Evolutionary conservation across 35 echinoderm and acorn worm genomes (phyloP).

Genomic region (Ophioderma brevispina): DNA sequence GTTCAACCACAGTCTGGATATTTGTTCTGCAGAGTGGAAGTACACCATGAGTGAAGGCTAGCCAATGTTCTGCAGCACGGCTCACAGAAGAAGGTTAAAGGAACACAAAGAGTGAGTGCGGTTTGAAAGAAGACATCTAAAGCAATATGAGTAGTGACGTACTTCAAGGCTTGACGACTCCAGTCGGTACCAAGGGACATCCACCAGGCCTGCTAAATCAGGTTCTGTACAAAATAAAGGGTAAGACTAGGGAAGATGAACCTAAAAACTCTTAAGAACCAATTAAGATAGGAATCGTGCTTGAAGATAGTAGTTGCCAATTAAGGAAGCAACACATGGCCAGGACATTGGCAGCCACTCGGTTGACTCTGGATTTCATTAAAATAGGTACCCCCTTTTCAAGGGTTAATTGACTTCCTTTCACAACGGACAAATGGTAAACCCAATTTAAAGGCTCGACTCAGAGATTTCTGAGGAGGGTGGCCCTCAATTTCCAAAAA

Average conservation of each 20-base stretch:
- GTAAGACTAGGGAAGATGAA: neutral
- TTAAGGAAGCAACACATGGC: too few species aligned
- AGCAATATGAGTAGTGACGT: constrained; percentile 69
- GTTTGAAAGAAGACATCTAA: constrained; percentile 83
- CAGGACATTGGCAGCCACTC: neutral
- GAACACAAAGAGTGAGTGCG: constrained; percentile 59
- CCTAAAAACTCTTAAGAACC: neutral
- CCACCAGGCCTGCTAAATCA: constrained; percentile 14
- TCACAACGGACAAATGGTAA: too few species aligned
- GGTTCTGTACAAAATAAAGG: neutral
- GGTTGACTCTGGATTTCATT: neutral
- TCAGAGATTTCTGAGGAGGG: too few species aligned
- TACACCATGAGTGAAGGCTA: constrained; percentile 28
- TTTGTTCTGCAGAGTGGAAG: constrained; percentile 71
- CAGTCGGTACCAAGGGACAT: constrained; percentile 31
- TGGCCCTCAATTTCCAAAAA: too few species aligned
- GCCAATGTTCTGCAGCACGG: constrained; percentile 77
- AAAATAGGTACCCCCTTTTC: neutral
- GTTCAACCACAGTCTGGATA: constrained; percentile 54
- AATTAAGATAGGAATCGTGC: too few species aligned
- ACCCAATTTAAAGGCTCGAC: too few species aligned
- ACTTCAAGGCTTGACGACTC: constrained; percentile 44
- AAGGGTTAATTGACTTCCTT: neutral
- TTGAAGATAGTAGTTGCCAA: too few species aligned
- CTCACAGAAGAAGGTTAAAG: constrained; percentile 87